phyloP scores from a whole-genome alignment of 2,888 invertebrate species.

The Pseudeuparius sepicola region DNA sequence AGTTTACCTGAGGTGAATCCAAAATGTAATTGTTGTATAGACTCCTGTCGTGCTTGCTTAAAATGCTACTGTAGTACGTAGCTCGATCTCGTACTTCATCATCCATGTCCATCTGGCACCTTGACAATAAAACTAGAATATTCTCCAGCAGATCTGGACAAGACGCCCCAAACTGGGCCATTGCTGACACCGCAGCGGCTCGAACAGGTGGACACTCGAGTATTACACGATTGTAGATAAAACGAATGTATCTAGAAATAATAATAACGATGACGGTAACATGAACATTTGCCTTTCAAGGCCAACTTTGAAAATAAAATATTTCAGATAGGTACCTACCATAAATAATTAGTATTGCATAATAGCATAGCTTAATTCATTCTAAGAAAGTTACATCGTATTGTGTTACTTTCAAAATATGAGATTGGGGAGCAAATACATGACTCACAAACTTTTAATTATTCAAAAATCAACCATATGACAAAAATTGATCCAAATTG shows the following conservation, averaged over 20 bases:
- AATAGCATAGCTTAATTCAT: no score
- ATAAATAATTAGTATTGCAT: no score
- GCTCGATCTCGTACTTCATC: constrained; percentile 98
- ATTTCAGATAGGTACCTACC: no score
- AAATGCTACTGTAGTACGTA: constrained; percentile 85
- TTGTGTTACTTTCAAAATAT: no score
- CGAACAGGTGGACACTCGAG: constrained; percentile 91
- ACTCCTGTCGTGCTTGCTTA: constrained; percentile 59
- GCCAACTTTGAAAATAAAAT: no score
- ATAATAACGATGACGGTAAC: background rate
- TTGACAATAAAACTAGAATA: constrained; percentile 66
- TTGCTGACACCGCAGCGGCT: constrained; percentile 94
- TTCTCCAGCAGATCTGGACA: constrained; percentile 82
- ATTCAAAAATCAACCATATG: no score
- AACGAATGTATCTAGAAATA: constrained; percentile 59
- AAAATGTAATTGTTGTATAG: constrained; percentile 70
- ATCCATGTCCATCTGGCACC: constrained; percentile 93
- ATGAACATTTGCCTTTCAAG: background rate
- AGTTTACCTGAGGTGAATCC: constrained; percentile 52
- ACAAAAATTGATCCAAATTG: no score
- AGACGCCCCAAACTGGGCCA: constrained; percentile 96
- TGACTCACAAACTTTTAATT: no score
- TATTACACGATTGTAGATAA: constrained; percentile 86
- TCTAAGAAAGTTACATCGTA: no score
- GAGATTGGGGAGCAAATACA: no score